phyloP scores from a whole-genome alignment of 2,888 invertebrate species.

The Punctoribates punctum region DNA sequence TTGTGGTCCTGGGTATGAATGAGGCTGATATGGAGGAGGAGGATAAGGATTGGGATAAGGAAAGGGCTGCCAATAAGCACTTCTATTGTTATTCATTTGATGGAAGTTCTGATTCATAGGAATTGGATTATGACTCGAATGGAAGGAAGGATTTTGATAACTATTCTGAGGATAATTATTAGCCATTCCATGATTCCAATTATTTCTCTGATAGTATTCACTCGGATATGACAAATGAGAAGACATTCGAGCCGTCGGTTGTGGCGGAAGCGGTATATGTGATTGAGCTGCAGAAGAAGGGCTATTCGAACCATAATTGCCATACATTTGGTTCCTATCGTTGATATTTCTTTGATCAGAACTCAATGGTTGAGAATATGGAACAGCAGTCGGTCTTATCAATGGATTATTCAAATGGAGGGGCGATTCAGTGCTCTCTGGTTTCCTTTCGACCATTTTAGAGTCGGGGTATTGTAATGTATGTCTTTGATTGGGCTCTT shows the following conservation, averaged over 20 bases:
- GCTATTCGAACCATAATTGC: background rate
- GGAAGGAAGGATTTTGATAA: background rate
- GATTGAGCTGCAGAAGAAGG: background rate
- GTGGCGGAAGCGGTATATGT: no score
- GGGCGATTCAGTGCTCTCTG: slow-evolving; percentile 3
- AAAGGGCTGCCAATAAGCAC: slow-evolving; percentile 5
- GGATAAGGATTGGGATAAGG: no score
- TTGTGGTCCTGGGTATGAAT: background rate
- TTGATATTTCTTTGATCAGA: background rate
- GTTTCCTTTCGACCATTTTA: background rate
- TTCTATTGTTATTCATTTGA: background rate
- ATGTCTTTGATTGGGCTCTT: background rate
- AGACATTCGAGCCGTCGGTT: background rate
- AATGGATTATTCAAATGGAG: background rate
- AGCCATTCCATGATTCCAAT: background rate
- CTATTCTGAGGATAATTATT: background rate
- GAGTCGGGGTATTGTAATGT: background rate
- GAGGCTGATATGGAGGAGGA: background rate
- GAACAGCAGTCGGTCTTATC: background rate
- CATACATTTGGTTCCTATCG: slow-evolving; percentile 11
- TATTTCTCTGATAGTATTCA: slow-evolving; percentile 16
- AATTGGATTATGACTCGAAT: background rate
- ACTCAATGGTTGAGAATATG: background rate
- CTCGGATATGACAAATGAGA: slow-evolving; percentile 2
- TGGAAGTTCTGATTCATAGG: background rate